Base-by-base conservation (phyloP, 1,140 invertebrate genomes). In the Akabosia matsudoensis region DNA sequence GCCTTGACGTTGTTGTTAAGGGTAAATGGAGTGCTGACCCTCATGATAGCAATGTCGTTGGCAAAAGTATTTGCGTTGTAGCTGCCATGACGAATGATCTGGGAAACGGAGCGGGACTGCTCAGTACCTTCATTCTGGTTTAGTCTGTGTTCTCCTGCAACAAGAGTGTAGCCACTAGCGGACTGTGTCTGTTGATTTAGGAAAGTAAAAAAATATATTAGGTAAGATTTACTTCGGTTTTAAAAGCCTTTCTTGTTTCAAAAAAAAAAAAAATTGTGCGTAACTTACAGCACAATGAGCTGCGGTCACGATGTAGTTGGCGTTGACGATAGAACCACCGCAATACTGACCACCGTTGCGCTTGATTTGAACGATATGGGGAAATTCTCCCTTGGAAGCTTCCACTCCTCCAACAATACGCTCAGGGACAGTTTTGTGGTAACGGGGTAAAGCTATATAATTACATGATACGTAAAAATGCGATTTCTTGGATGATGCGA, bases 21-120 rank as follows among this genome's bases (percentile, higher is more conserved):
- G 2, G 77, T 75, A 1, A 86, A 83, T 4, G 85, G 83, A n/a
- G 78, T 78, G 34, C 79, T 77, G 18, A 88, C 79, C 77, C 84
- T 84, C 13, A 87, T 79, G 22, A 88, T 78, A 18, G 87, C 87
- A 70, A 88, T 84, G 78, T 88, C 87, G 76, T 86, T 86, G 70
- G 85, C 84, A 1, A 87, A 85, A 4, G 85, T 87, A 52, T 81
- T 37, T 33, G 88, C 86, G 22, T 37, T 16, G 79, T 87, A 90
- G 0, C 83, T 73, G 31, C 86, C 83, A 78, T 90, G 89, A 0
- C 87, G 79, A 67, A 84, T 83, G 31, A 79, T 82, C 1, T 84
- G 79, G 0, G 79, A 79, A 1, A 89, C 84, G 10, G 45, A 0
- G n/a, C 85, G 81, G 0, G 33, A 70, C 78, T 90, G 88, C 79